Percentiles rank a stretch among this genome's conserved stretches.
These are phyloP conservation scores for Sebastes aleutianus DNA, from an alignment of 2,797 vertebrate species.

Conservation along the genomic window DNA sequence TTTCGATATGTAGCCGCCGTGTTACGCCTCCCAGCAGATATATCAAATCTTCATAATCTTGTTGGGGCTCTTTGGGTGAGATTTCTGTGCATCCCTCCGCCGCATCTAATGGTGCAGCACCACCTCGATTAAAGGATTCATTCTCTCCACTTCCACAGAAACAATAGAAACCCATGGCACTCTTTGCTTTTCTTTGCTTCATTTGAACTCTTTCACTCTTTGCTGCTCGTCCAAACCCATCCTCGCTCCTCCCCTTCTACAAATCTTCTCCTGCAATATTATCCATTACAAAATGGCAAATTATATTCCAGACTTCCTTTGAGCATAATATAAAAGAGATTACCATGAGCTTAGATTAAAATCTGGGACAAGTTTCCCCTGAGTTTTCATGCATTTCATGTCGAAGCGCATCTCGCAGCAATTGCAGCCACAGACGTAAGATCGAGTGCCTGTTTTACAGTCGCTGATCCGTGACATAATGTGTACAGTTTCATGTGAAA, in stretches of 20 bases:
- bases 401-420: constrained; percentile 14
- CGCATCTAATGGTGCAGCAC: constrained; percentile 16
- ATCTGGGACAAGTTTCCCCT: constrained; percentile 53
- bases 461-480: constrained; percentile 49
- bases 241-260: constrained; percentile 59
- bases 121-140: constrained; percentile 31
- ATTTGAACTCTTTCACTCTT: constrained; percentile 29
- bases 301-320: constrained; percentile 61
- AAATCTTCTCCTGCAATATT: constrained; percentile 61
- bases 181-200: constrained; percentile 27
- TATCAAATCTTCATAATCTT: constrained; percentile 78
- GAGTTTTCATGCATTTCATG: constrained; percentile 26
- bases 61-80: constrained; percentile 55
- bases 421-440: constrained; percentile 20
- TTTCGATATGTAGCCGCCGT: constrained; percentile 66
- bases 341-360: constrained; percentile 62
- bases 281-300: constrained; percentile 76
- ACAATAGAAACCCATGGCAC: constrained; percentile 39
- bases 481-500: constrained; percentile 36
- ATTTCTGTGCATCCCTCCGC: constrained; percentile 18
- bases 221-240: constrained; percentile 22
- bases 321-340: constrained; percentile 65
- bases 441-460: constrained; percentile 40
- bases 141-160: constrained; percentile 17
- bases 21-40: constrained; percentile 67